These are phyloP conservation scores for Archips crataeganus DNA, from an alignment of 2,888 invertebrate species.

Conservation along the genomic window DNA sequence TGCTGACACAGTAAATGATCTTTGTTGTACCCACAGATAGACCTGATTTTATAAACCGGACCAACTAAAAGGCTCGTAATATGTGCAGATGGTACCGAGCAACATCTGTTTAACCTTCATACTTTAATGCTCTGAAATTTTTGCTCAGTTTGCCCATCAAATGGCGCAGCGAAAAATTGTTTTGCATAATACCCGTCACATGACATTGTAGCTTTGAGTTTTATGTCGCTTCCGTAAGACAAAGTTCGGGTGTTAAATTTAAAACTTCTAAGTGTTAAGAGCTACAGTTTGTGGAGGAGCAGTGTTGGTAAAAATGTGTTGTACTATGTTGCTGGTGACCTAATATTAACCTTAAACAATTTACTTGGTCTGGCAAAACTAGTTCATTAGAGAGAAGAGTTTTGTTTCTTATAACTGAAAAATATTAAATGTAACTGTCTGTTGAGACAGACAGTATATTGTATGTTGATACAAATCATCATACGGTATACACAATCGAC, in stretches of 20 bases:
- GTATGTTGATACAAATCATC: not conserved
- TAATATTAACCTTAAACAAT: conserved; percentile 5
- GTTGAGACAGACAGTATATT: too few species aligned
- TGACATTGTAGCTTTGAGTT: conserved; percentile 46
- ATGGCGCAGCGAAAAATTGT: conserved; percentile 43
- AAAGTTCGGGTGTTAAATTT: conserved; percentile 44
- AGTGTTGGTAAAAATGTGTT: conserved; percentile 34
- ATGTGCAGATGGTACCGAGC: not conserved
- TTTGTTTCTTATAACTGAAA: not conserved
- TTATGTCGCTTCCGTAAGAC: conserved; percentile 41
- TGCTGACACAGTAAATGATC: not conserved
- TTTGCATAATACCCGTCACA: conserved; percentile 44
- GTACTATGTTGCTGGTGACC: conserved; percentile 28
- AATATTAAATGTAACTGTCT: not conserved
- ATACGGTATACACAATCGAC: not conserved
- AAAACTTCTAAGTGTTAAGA: conserved; percentile 40
- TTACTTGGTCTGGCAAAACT: not conserved
- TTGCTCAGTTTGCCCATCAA: conserved; percentile 41
- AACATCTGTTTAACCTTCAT: conserved; percentile 16
- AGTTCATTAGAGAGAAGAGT: not conserved
- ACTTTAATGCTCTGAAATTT: conserved; percentile 19
- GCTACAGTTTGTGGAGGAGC: conserved; percentile 28
- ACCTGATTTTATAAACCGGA: not conserved
- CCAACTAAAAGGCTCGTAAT: not conserved
- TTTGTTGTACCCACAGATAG: not conserved